A percentile compares a stretch with the other conserved stretches of the same genome.
Evolutionary conservation across 2,888 invertebrate genomes (phyloP).

Genomic region (Allygus modestus): DNA sequence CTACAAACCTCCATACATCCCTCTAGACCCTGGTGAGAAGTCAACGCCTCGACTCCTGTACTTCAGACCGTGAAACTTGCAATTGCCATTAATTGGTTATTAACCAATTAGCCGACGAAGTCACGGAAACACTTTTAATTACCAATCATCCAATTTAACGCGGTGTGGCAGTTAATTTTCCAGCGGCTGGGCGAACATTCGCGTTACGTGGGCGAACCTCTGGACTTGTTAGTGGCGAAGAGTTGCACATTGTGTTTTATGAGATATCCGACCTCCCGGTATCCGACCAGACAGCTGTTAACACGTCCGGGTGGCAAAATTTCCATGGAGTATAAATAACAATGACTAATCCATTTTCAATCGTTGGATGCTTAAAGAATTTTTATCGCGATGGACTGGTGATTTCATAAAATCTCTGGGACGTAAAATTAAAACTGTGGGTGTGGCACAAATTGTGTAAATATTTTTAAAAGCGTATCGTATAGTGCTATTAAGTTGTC

Average conservation of each 20-base stretch:
- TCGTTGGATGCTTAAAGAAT: too few species aligned
- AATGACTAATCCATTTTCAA: neutral
- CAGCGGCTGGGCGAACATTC: neutral
- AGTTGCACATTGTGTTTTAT: neutral
- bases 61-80: neutral
- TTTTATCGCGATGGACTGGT: too few species aligned
- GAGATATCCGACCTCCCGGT: neutral
- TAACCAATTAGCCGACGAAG: slow-evolving; percentile 29
- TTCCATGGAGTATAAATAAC: neutral
- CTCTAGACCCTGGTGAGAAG: too few species aligned
- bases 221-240: neutral
- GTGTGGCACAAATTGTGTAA: too few species aligned
- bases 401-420: too few species aligned
- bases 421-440: too few species aligned
- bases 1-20: too few species aligned
- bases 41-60: too few species aligned
- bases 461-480: too few species aligned
- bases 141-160: slow-evolving; percentile 44
- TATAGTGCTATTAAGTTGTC: too few species aligned
- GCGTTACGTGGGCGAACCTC: neutral
- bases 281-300: neutral
- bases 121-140: slow-evolving; percentile 40
- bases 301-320: neutral
- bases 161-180: slow-evolving; percentile 20
- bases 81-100: slow-evolving; percentile 7